A percentile compares a stretch with the other conserved stretches of the same genome.
phyloP scores from a whole-genome alignment of 92 coral and sea anemone genomes.

The Siderastrea siderea region DNA sequence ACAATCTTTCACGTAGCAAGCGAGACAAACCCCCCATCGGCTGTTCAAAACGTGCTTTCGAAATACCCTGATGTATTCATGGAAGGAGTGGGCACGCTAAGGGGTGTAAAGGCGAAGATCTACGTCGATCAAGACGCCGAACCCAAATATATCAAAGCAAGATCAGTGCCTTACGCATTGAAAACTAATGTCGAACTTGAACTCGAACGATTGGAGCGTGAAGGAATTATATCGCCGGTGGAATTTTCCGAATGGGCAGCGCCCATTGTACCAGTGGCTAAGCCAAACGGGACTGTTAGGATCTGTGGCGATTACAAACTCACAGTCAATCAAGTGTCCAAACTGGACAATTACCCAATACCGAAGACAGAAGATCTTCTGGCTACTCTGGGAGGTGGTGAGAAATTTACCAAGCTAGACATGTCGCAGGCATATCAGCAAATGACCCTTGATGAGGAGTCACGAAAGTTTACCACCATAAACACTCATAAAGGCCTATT shows the following conservation, averaged over 20 bases:
- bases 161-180: constrained; percentile 43
- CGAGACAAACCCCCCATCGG: background rate
- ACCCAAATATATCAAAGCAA: constrained; percentile 33
- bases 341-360: constrained; percentile 75
- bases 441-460: constrained; percentile 46
- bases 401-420: constrained; percentile 64
- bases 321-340: constrained; percentile 68
- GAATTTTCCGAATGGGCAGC: constrained; percentile 70
- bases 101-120: constrained; percentile 46
- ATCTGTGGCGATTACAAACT: constrained; percentile 73
- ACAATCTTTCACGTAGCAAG: constrained; percentile 12
- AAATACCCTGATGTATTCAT: constrained; percentile 21
- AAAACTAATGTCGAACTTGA: constrained; percentile 36
- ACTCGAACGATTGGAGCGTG: constrained; percentile 23
- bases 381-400: constrained; percentile 62
- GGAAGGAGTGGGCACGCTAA: constrained; percentile 53
- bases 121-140: constrained; percentile 34
- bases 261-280: constrained; percentile 63
- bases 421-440: constrained; percentile 75
- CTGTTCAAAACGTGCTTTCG: background rate
- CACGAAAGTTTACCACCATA: constrained; percentile 61
- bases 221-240: constrained; percentile 51
- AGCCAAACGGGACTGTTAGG: constrained; percentile 23
- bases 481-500: constrained; percentile 66
- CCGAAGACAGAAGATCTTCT: constrained; percentile 68